These are phyloP conservation scores for Eristalis intricaria DNA, from an alignment of 2,888 invertebrate genomes.

Conservation along the genomic window DNA sequence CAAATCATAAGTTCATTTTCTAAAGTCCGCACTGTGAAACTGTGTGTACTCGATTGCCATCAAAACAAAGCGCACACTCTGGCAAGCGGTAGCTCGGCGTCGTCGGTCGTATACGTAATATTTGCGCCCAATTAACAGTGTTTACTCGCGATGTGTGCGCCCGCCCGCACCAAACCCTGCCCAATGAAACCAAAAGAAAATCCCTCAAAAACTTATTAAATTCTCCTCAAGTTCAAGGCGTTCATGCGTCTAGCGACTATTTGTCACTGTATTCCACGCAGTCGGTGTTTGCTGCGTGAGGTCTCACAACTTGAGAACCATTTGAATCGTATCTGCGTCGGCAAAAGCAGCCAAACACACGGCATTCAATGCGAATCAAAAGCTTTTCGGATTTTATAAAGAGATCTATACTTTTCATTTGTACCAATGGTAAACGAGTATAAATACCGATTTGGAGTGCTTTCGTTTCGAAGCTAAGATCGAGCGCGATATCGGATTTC, in stretches of 20 bases:
- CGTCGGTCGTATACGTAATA: conserved; percentile 65
- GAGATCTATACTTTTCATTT: conserved; percentile 54
- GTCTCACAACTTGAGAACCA: conserved; percentile 38
- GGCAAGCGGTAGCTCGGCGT: neutral
- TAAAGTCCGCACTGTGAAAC: conserved; percentile 20
- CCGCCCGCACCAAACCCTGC: neutral
- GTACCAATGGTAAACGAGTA: neutral
- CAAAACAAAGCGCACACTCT: conserved; percentile 28
- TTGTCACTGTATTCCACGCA: conserved; percentile 31
- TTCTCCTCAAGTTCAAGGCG: conserved; percentile 57
- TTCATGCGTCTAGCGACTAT: conserved; percentile 30
- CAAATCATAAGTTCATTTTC: conserved; percentile 4
- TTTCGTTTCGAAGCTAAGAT: neutral
- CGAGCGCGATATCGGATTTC: neutral
- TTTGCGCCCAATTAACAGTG: conserved; percentile 53
- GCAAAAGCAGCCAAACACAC: conserved; percentile 32
- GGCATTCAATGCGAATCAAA: conserved; percentile 21
- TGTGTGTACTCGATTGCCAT: conserved; percentile 30
- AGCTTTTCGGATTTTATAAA: conserved; percentile 48
- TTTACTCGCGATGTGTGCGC: conserved; percentile 21
- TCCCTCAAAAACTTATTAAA: conserved; percentile 8
- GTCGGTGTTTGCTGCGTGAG: conserved; percentile 41
- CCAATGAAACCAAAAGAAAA: conserved; percentile 9
- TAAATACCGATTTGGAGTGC: neutral
- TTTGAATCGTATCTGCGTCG: conserved; percentile 26